A percentile compares a stretch with the other conserved stretches of the same genome.
These are phyloP conservation scores for Characodon lateralis DNA, from an alignment of 2,797 vertebrate species.

Conservation along the genomic window DNA sequence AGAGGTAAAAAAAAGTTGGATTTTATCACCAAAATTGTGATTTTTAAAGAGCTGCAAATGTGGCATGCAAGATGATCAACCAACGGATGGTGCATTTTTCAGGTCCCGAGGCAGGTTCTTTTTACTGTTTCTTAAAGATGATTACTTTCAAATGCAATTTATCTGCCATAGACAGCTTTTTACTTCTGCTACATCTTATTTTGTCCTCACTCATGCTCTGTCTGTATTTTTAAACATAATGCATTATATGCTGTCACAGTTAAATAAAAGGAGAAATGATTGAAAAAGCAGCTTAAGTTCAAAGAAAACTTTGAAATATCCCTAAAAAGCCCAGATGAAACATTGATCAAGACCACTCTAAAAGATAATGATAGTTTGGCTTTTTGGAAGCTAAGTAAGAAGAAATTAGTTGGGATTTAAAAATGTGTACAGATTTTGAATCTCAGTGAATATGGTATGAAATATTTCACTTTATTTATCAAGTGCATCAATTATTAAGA, in stretches of 20 bases:
- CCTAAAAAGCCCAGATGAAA: neutral
- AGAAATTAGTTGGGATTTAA: neutral
- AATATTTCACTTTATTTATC: neutral
- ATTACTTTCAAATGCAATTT: too few relatives aligned
- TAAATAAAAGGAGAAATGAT: neutral
- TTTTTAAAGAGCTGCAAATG: neutral
- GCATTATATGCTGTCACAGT: neutral
- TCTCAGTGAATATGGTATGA: neutral
- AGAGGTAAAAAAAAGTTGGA: neutral
- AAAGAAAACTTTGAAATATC: neutral
- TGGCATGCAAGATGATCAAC: too few relatives aligned
- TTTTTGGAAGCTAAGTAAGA: neutral
- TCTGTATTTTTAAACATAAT: neutral
- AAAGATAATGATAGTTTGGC: neutral
- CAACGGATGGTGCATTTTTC: too few relatives aligned
- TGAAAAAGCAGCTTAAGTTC: neutral
- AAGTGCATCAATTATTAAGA: neutral
- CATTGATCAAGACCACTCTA: neutral
- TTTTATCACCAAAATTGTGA: neutral
- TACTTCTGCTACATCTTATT: too few relatives aligned
- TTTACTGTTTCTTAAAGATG: too few relatives aligned
- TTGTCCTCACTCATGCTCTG: too few relatives aligned
- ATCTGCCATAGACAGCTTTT: too few relatives aligned
- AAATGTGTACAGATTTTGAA: neutral
- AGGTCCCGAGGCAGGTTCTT: too few relatives aligned